Evolutionary conservation across 2,113 vertebrate species (phyloP).

Genomic region (Miniopterus natalensis): DNA sequence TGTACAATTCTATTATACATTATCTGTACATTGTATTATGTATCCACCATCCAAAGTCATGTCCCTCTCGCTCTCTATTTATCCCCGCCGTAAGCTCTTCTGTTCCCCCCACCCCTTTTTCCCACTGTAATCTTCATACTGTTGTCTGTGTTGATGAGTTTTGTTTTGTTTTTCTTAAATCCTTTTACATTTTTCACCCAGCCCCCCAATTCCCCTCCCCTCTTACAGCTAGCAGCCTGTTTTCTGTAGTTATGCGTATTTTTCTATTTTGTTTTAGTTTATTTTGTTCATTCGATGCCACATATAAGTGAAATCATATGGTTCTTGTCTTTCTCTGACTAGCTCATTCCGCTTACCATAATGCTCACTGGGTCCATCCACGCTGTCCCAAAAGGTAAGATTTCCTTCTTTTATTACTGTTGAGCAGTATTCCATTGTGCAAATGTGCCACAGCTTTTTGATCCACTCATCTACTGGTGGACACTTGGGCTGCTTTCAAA

Average conservation of each 20-base stretch:
- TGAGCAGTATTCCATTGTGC: neutral
- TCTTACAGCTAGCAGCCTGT: neutral
- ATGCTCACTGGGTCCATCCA: neutral
- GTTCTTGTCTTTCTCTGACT: neutral
- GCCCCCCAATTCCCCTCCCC: neutral
- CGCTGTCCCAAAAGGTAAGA: neutral
- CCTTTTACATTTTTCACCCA: neutral
- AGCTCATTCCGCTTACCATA: neutral
- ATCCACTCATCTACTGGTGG: neutral
- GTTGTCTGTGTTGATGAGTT: neutral
- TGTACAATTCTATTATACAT: neutral
- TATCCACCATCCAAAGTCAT: neutral
- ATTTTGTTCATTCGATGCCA: neutral
- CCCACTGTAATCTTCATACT: neutral
- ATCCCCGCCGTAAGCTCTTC: neutral
- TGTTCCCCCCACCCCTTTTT: neutral
- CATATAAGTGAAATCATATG: neutral
- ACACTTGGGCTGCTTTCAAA: neutral
- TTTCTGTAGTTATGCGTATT: neutral
- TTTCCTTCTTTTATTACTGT: neutral
- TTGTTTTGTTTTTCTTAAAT: neutral
- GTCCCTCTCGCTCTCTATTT: neutral
- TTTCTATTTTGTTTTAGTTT: neutral
- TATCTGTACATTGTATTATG: neutral
- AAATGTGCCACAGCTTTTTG: neutral